These are phyloP conservation scores for Amphipoea lucens DNA, from an alignment of 2,888 invertebrate genomes.

Conservation along the genomic window DNA sequence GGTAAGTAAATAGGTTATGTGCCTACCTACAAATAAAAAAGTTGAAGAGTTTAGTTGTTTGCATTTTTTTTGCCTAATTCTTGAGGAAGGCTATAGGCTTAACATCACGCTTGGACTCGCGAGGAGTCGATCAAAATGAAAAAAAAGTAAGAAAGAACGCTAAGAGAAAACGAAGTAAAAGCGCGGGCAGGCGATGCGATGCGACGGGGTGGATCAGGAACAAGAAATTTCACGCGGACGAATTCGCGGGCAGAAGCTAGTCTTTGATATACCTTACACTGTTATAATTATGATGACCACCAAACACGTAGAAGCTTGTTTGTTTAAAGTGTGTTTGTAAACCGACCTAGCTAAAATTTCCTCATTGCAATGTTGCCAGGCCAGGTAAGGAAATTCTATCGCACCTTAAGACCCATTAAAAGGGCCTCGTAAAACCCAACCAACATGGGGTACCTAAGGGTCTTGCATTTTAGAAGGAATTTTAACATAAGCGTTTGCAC, in stretches of 20 bases:
- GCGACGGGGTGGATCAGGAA: no score
- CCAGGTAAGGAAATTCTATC: not conserved
- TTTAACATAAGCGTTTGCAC: constrained; percentile 9
- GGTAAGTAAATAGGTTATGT: no score
- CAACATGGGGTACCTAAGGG: no score
- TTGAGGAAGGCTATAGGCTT: not conserved
- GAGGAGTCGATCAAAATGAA: not conserved
- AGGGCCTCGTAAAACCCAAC: not conserved
- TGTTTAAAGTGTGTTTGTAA: not conserved
- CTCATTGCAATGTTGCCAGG: not conserved
- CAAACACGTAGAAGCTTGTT: not conserved
- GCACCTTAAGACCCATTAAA: not conserved
- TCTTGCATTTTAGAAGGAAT: constrained; percentile 17
- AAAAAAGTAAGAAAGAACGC: not conserved
- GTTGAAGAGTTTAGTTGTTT: not conserved
- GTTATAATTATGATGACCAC: not conserved
- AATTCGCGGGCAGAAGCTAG: no score
- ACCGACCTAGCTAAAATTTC: not conserved
- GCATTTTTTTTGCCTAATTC: not conserved
- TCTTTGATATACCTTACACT: not conserved
- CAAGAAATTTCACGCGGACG: no score
- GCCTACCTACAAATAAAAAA: not conserved
- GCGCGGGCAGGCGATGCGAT: not conserved
- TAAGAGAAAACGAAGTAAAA: not conserved
- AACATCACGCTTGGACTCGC: not conserved